These are phyloP conservation scores for Proteles cristata DNA, from an alignment of 2,113 vertebrate species.

Conservation along the genomic window DNA sequence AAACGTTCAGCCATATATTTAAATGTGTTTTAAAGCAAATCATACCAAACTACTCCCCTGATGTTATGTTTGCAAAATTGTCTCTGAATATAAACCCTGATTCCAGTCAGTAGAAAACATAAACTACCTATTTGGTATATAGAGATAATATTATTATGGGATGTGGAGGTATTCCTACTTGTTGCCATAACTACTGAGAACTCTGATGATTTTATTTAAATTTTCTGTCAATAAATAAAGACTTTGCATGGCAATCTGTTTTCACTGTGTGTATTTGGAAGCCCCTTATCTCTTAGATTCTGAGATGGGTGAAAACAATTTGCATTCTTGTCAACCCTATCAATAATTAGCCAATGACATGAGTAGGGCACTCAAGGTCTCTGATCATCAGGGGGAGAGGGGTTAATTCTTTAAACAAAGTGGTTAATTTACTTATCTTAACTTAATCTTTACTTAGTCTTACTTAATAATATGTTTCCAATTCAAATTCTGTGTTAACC, in stretches of 20 bases:
- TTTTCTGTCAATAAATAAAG: slow-evolving; percentile 66
- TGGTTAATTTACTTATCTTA: background rate
- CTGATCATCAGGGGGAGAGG: background rate
- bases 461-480: background rate
- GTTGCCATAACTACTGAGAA: slow-evolving; percentile 23
- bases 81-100: slow-evolving; percentile 33
- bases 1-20: slow-evolving; percentile 2
- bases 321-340: background rate
- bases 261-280: background rate
- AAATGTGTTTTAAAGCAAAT: slow-evolving; percentile 13
- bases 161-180: background rate
- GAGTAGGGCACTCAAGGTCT: background rate
- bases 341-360: background rate
- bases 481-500: background rate
- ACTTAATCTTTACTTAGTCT: background rate
- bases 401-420: background rate
- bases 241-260: background rate
- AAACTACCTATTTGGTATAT: background rate
- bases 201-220: slow-evolving; percentile 14
- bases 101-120: background rate
- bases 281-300: background rate
- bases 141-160: background rate
- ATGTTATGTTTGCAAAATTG: background rate
- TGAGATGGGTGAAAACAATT: background rate
- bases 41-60: background rate